Base-by-base conservation (phyloP, 2,888 invertebrate species). In the Limnephilus auricula region DNA sequence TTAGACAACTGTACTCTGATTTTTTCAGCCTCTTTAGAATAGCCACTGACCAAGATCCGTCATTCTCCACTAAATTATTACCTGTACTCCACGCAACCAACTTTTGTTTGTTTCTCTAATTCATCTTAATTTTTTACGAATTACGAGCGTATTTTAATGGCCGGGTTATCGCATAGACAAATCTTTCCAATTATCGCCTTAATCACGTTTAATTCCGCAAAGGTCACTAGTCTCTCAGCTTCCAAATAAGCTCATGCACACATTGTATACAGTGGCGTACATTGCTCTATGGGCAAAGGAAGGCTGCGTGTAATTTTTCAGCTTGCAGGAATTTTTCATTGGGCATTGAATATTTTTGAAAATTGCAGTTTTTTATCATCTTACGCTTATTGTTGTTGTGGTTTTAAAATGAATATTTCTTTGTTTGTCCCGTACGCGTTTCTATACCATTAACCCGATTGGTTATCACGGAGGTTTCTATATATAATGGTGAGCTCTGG, bases 141-240 rank as follows among this genome's bases (percentile, higher is more conserved):
- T 80, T 80, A 32, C 80, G 31, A 34, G 15, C 65, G 37, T 37
- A 18, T 82, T 50, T 89, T 79, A 25, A 34, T 37, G 34, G n/a
- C 5, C 79, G 89, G 30, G 9, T 40, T 40, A 89, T 82, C 89
- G 40, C 18, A 50, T 31, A 89, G 89, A 89, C 82, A 89, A 80
- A 89, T 89, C 45, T 89, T 31, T 89, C 89, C 89, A 89, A 89
- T 89, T 89, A 80, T 82, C 18, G 45, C 31, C 30, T 40, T 45
- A 89, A 89, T 89, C 89, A 45, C 89, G 89, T 50, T 89, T 79
- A 45, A 80, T 80, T 80, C 18, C 30, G 89, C 80, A 89, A 89
- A 89, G 89, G 89, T 82, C 89, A 89, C 37, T 2, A 32, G 82
- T 15, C 82, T 89, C 89, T 82, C 89, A 80, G 82, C 40, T 82